Evolutionary conservation across 2,797 vertebrate species (phyloP).

Genomic region (Acrocephalus scirpaceus): DNA sequence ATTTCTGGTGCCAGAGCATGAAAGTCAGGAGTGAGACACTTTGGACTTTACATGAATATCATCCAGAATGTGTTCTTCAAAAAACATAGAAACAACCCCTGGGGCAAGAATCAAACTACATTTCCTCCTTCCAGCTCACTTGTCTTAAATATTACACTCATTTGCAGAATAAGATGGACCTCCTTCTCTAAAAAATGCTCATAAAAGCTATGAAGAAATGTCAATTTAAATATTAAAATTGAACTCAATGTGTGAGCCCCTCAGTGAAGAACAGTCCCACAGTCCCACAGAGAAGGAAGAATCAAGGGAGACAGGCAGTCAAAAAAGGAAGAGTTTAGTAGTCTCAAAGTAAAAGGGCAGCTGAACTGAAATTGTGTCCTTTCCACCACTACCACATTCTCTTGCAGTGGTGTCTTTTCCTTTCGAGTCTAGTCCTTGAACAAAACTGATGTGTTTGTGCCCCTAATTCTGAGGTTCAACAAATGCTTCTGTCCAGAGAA

Average conservation of each 20-base stretch:
- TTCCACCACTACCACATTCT: fast-evolving
- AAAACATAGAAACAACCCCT: not conserved
- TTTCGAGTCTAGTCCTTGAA: not conserved
- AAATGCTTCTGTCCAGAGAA: not conserved
- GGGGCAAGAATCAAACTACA: not conserved
- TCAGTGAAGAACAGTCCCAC: not conserved
- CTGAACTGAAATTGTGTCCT: not conserved
- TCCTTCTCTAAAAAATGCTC: not conserved
- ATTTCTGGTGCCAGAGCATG: not conserved
- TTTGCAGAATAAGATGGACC: not conserved
- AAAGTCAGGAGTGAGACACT: not conserved
- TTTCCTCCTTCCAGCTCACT: not conserved
- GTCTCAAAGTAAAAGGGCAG: not conserved
- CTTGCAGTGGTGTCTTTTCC: not conserved
- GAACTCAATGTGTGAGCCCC: not conserved
- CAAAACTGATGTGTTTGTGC: not conserved
- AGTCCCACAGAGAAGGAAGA: not conserved
- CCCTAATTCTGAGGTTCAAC: not conserved
- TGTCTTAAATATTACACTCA: not conserved
- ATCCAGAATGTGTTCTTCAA: not conserved
- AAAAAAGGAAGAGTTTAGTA: not conserved
- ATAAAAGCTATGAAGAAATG: not conserved
- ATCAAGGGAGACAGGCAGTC: not conserved
- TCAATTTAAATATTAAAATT: not conserved
- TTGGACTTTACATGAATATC: not conserved